Base-by-base conservation (phyloP, 2,797 vertebrate species). In the Morelia viridis region DNA sequence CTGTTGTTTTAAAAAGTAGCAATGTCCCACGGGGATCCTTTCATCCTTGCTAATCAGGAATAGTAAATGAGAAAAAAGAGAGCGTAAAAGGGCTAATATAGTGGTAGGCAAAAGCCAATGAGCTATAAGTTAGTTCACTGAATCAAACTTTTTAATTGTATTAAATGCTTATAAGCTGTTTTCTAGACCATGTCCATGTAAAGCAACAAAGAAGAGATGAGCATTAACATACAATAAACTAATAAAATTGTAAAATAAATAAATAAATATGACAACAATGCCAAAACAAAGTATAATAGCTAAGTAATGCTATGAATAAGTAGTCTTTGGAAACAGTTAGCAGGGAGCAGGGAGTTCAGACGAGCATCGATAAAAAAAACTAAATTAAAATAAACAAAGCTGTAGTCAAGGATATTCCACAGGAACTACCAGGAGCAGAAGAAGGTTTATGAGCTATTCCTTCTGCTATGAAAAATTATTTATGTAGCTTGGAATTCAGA, bases 291-390 rank as follows among this genome's bases (percentile, higher is more conserved):
- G 11, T 65, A 65, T n/a, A 65, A 65, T n/a, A 65, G 11, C 28
- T 13, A 65, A 9, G 64, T 65, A 65, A 28, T n/a, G 64, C 64
- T n/a, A 65, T n/a, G 28, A 90, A 2, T 22, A 80, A 17, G 0
- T 0, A 5, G 57, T 86, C 0, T 6, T 88, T 57, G 4, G 31
- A 61, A 19, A 8, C 62, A 6, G 87, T 6, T 87, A 1, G n/a
- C 41, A 41, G 41, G 2, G 93, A n/a, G 0, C 22, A 24, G 12
- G 56, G 9, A 93, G n/a, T 2, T 57, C 35, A 0, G 0, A 0
- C 0, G 22, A 50, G 28, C 90, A 94, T 92, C 12, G 8, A 88
- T 80, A 93, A 86, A 4, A 89, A 92, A 50, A 93, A 94, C 88
- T 53, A 2, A 0, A 57, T 8, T 64, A 2, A 53, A 87, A 58